Evolutionary conservation across 2,888 invertebrate genomes (phyloP).

Genomic region (Epistrophe grossulariae): DNA sequence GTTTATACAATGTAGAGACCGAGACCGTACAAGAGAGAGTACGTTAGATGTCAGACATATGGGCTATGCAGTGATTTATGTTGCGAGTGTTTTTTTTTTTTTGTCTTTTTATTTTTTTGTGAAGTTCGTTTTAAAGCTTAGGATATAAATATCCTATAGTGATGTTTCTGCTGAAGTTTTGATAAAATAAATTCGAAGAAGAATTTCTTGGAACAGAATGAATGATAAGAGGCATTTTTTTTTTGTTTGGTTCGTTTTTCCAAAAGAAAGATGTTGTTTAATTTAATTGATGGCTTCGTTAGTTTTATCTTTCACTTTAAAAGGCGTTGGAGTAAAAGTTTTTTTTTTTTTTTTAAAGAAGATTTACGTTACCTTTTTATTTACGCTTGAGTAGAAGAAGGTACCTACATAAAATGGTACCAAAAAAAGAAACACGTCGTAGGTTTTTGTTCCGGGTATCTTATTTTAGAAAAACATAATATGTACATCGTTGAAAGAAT

Average conservation of each 20-base stretch:
- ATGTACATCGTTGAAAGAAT: no score
- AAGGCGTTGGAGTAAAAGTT: background rate
- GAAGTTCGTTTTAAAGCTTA: conserved; percentile 30
- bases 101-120: no score
- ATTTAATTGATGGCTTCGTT: conserved; percentile 31
- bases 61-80: conserved; percentile 68
- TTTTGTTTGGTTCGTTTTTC: background rate
- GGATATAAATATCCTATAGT: background rate
- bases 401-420: background rate
- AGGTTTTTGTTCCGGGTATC: background rate
- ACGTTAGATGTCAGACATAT: conserved; percentile 61
- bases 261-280: background rate
- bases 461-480: no score
- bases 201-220: conserved; percentile 12
- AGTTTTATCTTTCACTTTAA: conserved; percentile 16
- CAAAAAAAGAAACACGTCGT: background rate
- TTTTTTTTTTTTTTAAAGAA: conserved; percentile 6
- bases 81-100: conserved; percentile 28
- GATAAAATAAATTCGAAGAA: conserved; percentile 8
- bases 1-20: conserved; percentile 55
- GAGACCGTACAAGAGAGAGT: conserved; percentile 42
- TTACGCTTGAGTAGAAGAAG: background rate
- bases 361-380: background rate
- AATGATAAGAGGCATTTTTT: conserved; percentile 22
- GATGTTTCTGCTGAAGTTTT: background rate